Percentiles rank a stretch among this genome's conserved stretches.
These are phyloP conservation scores for Callorhinus ursinus DNA, from an alignment of 2,113 vertebrate genomes.

Conservation along the genomic window DNA sequence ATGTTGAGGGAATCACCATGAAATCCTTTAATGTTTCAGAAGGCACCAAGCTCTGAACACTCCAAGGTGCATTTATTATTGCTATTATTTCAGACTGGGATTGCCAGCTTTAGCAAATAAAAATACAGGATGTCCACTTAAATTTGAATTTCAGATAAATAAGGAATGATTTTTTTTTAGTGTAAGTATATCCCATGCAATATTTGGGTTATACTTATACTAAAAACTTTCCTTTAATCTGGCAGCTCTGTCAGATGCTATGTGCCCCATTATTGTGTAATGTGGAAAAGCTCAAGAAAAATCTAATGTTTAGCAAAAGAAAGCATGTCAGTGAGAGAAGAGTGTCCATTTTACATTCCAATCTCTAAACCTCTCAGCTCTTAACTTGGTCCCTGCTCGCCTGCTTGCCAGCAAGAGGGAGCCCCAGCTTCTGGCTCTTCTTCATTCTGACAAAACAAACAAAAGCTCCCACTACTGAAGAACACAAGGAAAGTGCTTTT, in stretches of 20 bases:
- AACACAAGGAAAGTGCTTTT: neutral
- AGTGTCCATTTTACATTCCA: accelerated
- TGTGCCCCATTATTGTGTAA: neutral
- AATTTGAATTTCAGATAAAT: neutral
- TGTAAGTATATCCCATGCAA: neutral
- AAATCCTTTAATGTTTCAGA: neutral
- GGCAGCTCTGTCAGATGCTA: neutral
- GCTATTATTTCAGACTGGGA: accelerated
- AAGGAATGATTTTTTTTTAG: neutral
- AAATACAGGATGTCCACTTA: neutral
- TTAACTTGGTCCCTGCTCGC: neutral
- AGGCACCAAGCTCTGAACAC: neutral
- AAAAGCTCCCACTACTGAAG: neutral
- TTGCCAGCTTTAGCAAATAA: neutral
- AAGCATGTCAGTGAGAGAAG: neutral
- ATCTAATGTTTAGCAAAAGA: neutral
- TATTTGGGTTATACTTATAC: neutral
- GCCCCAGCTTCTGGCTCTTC: neutral
- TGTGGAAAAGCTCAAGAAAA: neutral
- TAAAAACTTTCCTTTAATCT: neutral
- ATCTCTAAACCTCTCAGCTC: neutral
- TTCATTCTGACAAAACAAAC: neutral
- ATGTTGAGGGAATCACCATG: neutral
- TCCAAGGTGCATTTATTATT: neutral
- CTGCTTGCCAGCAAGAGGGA: neutral